Conservation (phyloP, 2,797 vertebrate species). For the Apodemus agrarius region DNA sequence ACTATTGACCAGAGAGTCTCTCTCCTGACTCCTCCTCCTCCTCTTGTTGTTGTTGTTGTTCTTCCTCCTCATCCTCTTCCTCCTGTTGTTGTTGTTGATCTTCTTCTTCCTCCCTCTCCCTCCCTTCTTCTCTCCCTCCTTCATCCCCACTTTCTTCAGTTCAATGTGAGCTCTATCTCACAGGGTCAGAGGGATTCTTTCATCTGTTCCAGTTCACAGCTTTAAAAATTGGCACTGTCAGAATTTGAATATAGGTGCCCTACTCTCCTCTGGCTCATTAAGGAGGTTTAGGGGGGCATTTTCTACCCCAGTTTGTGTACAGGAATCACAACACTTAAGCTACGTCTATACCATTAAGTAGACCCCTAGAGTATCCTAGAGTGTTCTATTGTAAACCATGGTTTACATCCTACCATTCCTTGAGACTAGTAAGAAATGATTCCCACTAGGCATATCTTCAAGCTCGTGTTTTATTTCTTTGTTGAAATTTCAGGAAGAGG, state of each 20-base stretch:
- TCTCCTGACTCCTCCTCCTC: background rate
- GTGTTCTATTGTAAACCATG: background rate
- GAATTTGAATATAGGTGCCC: background rate
- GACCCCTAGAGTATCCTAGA: background rate
- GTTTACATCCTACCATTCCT: background rate
- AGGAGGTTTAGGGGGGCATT: background rate
- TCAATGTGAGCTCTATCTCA: background rate
- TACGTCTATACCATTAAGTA: background rate
- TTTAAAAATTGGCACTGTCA: background rate
- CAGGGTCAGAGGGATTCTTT: background rate
- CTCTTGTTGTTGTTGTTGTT: too few species aligned
- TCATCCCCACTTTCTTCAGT: background rate
- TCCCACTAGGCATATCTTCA: background rate
- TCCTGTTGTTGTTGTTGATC: too few species aligned
- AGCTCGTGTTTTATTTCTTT: background rate
- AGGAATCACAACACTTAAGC: background rate
- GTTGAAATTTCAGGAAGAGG: background rate
- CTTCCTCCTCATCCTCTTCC: too few species aligned
- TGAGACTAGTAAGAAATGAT: background rate
- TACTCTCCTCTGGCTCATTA: background rate
- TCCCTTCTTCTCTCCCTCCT: background rate
- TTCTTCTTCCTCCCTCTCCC: background rate
- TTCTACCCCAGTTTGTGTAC: background rate
- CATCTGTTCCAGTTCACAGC: background rate
- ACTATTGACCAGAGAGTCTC: background rate